Base-by-base conservation (phyloP, 2,888 invertebrate species). In the Napeogenes inachia region DNA sequence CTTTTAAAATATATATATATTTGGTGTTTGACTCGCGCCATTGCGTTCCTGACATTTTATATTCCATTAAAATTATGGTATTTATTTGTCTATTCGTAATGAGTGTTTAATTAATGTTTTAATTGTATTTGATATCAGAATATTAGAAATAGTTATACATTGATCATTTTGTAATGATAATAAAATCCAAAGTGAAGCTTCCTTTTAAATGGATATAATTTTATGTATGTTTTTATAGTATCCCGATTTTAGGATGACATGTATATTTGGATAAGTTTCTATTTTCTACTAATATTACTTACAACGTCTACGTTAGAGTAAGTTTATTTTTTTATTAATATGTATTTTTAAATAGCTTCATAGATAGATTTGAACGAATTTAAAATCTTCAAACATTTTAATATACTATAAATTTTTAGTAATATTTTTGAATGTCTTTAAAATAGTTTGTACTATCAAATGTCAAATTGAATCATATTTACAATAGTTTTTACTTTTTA, bases 251-350 rank as follows among this genome's bases (percentile, higher is more conserved):
- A 54, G 38, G 54, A 60, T 35, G 45, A 45, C 53, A 54, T 63
- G 35, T 57, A 60, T 57, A 60, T 60, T 63, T 62, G 56, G 32
- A 56, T 33, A 32, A 59, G 12, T 56, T 45, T 56, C 13, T 10
- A 10, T 47, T 56, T 63, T 54, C 30, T 59, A 21, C 32, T 45
- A 35, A 53, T 46, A 30, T 54, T 60, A 50, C 53, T 56, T 50
- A 30, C 57, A 35, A 62, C 42, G 38, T 55, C 12, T 42, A 54
- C 45, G 30, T 57, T 60, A 60, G 32, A 47, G n/a, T 59, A 54
- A 54, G 59, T 57, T 33, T 33, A 57, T 32, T 60, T 57, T 60
- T 33, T 62, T 50, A 62, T 21, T 59, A 53, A 50, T 50, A 50
- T 30, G 30, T 30, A 50, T 50, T 30, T 50, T 50, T 13, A 13